Evolutionary conservation across 2,888 invertebrate species (phyloP), one percentile per base, ranked within the genome.

Genomic region (Nebria salina): DNA sequence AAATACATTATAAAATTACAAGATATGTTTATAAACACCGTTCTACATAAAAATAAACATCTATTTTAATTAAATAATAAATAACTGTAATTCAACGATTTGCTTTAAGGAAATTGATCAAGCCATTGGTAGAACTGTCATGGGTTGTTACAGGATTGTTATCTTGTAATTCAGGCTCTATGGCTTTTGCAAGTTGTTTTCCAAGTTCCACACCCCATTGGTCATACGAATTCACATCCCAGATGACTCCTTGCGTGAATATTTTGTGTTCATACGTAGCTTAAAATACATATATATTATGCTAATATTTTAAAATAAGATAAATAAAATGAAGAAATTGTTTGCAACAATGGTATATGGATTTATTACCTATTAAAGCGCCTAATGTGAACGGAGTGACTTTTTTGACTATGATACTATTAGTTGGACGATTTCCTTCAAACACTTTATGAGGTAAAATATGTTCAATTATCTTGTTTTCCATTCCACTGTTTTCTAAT

Each of bases 171-270:
- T 99, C 99, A 0, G 98, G 97, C 88, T 99, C 98, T 84, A 99
- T 99, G n/a, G 95, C 96, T 90, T 99, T 99, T 0, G 99, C 99
- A 85, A 99, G 90, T 88, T 98, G 98, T 89, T 99, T 99, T 77
- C 99, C 99, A 84, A 99, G 92, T 89, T 99, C 99, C 76, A 99
- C 99, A 64, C 99, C 99, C 98, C 99, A 99, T 87, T 99, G 99
- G 91, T 99, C 99, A 89, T 95, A 99, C 0, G 99, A 99, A 89
- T 99, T 99, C 87, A 99, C 98, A 89, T 99, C 97, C 99, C 99
- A 99, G 86, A 99, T 96, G 73, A 97, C 94, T 70, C 99, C 99
- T 89, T 99, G 99, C 0, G 96, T 95, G 90, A 99, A 99, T 86
- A 99, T 99, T 90, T 99, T 99, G 89, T 98, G 98, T 88, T 99